Conservation (phyloP, 2,113 vertebrate species). For the Calidris pygmaea region DNA sequence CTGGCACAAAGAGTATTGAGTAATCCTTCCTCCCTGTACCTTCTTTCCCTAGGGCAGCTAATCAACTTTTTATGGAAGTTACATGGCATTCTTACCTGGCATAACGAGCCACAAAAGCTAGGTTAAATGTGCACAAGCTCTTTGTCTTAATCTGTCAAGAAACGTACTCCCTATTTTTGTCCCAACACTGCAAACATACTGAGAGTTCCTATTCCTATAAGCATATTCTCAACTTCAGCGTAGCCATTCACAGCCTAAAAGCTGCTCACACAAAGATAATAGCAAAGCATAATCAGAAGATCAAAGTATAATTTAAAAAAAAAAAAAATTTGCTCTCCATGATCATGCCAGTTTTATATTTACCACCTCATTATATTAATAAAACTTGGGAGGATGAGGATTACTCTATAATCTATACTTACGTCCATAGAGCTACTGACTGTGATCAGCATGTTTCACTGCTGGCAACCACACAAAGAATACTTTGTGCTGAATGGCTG, state of each 20-base stretch:
- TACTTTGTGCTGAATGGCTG: background rate
- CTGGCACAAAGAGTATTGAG: background rate
- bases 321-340: background rate
- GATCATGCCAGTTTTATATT: background rate
- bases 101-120: background rate
- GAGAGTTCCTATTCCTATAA: background rate
- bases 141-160: background rate
- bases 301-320: no score
- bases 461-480: background rate
- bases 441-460: background rate
- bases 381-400: background rate
- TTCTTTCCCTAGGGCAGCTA: background rate
- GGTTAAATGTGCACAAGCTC: background rate
- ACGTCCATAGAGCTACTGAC: rapidly evolving
- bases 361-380: background rate
- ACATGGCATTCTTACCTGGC: background rate
- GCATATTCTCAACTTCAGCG: background rate
- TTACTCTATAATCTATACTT: background rate
- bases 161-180: background rate
- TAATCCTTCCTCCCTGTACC: background rate
- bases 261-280: background rate
- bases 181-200: background rate
- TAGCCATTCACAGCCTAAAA: background rate
- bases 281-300: background rate
- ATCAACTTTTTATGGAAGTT: background rate